Evolutionary conservation across 2,113 vertebrate genomes (phyloP), one percentile per base, ranked within the genome.

Genomic region (Microcebus tavaratra): DNA sequence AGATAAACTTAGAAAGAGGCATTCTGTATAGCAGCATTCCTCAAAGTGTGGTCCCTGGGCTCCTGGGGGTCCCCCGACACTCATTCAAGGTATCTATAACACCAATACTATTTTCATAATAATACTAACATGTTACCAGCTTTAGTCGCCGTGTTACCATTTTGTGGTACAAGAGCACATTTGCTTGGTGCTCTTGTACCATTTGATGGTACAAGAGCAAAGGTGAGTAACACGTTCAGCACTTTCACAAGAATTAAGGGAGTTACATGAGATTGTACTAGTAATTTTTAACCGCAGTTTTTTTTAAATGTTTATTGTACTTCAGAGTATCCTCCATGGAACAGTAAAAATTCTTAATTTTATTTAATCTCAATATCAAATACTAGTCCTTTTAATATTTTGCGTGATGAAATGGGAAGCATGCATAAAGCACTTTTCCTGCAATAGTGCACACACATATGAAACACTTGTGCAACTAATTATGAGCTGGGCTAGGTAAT

Each of bases 1-100:
- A 93, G 81, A 59, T 45, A 81, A 85, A 92, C 45, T 73, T 84
- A 70, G 82, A 94, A 85, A 86, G 45, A 63, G 68, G 78, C 57
- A 80, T 53, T 90, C 34, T 90, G 65, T 55, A 34, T 8, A 61
- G 73, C 1, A 88, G 29, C 6, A 9, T 88, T 88, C 48, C 59
- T 86, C 57, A 11, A 67, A 83, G 9, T 15, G n/a, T 53, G 82
- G 50, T 48, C 45, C 25, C 23, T 1, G 15, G 45, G 57, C 14
- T 17, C 48, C 42, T 25, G 27, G n/a, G 39, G 31, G 6, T 23
- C 31, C n/a, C 34, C 34, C 1, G n/a, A 50, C 50, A 25, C 31
- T 34, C 57, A 87, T 53, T 63, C 10, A 39, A 3, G 27, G 4
- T 8, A 50, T 55, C 4, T 29, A 45, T 11, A 63, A 75, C 6